Percentiles rank a stretch among this genome's conserved stretches.
phyloP scores from a whole-genome alignment of 2,888 invertebrate genomes.

The Trissonchulus sp. region DNA sequence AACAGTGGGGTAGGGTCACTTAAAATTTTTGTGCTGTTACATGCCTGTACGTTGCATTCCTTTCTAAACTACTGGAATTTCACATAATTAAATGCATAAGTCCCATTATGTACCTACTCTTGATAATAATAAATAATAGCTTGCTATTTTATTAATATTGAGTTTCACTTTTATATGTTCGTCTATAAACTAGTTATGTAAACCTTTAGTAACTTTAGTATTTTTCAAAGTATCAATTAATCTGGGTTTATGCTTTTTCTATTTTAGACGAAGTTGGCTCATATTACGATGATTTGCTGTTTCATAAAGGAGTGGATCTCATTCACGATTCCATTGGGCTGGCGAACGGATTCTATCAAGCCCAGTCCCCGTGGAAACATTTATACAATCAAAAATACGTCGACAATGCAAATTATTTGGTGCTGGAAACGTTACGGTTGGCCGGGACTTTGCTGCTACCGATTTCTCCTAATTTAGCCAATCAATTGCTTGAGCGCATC shows the following conservation, averaged over 20 bases:
- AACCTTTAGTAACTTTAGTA: too few species aligned
- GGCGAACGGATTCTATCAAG: constrained; percentile 11
- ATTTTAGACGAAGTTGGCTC: not conserved
- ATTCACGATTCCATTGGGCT: not conserved
- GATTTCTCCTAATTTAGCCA: not conserved
- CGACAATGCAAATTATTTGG: constrained; percentile 1
- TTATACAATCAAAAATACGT: not conserved
- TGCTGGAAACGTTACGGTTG: not conserved
- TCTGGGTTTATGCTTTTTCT: not conserved
- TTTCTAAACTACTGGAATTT: too few species aligned
- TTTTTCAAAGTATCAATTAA: too few species aligned
- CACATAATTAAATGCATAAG: too few species aligned
- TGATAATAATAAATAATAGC: too few species aligned
- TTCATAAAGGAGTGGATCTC: not conserved
- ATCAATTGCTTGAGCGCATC: not conserved
- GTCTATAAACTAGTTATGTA: too few species aligned
- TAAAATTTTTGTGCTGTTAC: too few species aligned
- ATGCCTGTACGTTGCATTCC: too few species aligned
- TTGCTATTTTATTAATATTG: too few species aligned
- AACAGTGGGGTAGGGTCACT: too few species aligned
- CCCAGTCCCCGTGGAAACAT: not conserved
- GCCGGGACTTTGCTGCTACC: not conserved
- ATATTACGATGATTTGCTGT: not conserved
- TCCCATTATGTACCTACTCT: too few species aligned
- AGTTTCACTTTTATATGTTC: too few species aligned